Percentiles rank a stretch among this genome's conserved stretches.
These are phyloP conservation scores for Rotaria macrura DNA, from an alignment of 2,888 invertebrate genomes.

Conservation along the genomic window DNA sequence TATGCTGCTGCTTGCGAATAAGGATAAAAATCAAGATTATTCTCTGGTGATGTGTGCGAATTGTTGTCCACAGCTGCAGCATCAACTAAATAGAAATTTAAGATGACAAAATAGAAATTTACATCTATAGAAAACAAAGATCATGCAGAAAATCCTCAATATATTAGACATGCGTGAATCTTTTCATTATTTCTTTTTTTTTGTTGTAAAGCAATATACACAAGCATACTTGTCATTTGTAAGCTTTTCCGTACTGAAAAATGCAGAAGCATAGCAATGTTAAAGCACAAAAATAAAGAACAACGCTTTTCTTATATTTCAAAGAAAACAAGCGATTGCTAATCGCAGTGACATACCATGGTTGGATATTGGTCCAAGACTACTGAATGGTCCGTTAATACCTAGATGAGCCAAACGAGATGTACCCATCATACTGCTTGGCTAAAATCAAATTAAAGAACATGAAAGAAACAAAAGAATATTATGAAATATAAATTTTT, in stretches of 20 bases:
- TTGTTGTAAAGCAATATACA: background rate
- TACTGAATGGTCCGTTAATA: background rate
- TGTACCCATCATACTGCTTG: background rate
- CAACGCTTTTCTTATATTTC: background rate
- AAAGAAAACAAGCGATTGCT: background rate
- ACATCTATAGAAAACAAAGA: background rate
- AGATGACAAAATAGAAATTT: too few species aligned
- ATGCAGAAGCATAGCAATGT: background rate
- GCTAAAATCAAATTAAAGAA: background rate
- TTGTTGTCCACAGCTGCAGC: background rate
- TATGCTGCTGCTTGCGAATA: background rate
- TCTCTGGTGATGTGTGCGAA: background rate
- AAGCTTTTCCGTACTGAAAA: conserved; percentile 9
- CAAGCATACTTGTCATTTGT: background rate
- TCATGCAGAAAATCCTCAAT: background rate
- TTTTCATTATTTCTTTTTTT: background rate
- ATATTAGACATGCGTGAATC: background rate
- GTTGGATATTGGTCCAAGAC: background rate
- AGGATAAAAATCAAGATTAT: conserved; percentile 14
- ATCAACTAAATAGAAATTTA: background rate
- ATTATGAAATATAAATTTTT: too few species aligned
- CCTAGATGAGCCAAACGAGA: background rate
- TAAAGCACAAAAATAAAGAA: background rate
- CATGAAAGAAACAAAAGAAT: too few species aligned
- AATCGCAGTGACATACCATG: background rate